A percentile compares a stretch with the other conserved stretches of the same genome.
Conservation (phyloP, 2,888 invertebrate species). For the Lydus trimaculatus region DNA sequence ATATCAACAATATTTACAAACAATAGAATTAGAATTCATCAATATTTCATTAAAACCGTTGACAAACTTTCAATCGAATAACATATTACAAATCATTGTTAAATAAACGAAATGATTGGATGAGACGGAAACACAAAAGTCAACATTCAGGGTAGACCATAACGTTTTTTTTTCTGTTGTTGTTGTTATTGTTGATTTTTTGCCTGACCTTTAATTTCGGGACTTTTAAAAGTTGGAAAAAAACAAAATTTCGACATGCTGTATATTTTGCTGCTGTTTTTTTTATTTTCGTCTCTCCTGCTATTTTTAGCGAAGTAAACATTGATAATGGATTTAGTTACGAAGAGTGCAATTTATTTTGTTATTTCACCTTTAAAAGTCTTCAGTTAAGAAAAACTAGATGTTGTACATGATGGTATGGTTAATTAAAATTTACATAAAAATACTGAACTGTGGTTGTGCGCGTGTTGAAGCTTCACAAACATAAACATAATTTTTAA, state of each 20-base stretch:
- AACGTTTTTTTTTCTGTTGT: neutral
- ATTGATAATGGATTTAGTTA: neutral
- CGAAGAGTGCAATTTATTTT: no score
- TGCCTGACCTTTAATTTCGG: neutral
- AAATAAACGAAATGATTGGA: neutral
- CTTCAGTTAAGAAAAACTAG: no score
- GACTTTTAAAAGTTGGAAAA: neutral
- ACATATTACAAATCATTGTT: neutral
- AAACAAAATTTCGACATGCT: neutral
- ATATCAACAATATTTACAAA: no score
- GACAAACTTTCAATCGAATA: neutral
- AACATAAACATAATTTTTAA: no score
- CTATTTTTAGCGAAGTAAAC: neutral
- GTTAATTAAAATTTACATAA: no score
- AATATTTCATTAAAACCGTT: neutral
- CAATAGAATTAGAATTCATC: neutral
- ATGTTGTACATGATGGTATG: no score
- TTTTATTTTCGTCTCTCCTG: neutral
- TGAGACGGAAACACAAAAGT: neutral
- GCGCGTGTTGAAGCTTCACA: no score
- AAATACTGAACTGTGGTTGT: no score
- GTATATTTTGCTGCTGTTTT: neutral
- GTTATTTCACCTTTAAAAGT: no score
- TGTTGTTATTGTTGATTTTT: neutral
- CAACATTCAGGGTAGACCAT: neutral